Percentiles rank a stretch among this genome's conserved stretches.
phyloP scores from a whole-genome alignment of 1,140 invertebrate species.

The Choristoneura fumiferana region DNA sequence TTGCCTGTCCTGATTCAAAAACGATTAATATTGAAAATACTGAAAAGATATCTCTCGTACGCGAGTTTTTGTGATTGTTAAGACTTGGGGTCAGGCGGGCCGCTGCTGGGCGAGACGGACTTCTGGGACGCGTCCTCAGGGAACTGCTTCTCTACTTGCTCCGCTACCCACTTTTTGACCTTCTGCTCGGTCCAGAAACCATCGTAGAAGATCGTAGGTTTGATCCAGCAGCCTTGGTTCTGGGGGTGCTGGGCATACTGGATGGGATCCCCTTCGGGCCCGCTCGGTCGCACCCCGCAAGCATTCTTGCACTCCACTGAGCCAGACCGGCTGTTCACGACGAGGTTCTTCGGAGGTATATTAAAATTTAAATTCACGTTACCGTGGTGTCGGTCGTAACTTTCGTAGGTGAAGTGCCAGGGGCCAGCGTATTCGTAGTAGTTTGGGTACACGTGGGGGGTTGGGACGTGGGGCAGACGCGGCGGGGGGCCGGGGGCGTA shows the following conservation, averaged over 20 bases:
- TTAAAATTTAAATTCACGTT: constrained; percentile 70
- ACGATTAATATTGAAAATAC: background rate
- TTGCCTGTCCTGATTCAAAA: too few relatives aligned
- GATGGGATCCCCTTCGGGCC: constrained; percentile 36
- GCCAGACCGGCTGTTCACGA: constrained; percentile 50
- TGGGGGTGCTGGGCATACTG: constrained; percentile 37
- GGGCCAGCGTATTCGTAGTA: constrained; percentile 64
- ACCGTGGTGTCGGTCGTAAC: constrained; percentile 51
- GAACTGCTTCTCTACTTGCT: constrained; percentile 72
- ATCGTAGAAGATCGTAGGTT: constrained; percentile 75
- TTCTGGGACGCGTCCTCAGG: constrained; percentile 44
- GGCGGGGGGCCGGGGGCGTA: constrained; percentile 42
- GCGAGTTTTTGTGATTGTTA: constrained; percentile 25
- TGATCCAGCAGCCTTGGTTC: constrained; percentile 69
- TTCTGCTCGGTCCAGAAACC: constrained; percentile 78
- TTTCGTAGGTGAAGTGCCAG: constrained; percentile 70
- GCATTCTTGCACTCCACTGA: constrained; percentile 49
- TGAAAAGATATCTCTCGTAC: constrained; percentile 1
- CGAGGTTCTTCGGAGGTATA: constrained; percentile 63
- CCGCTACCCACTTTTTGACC: constrained; percentile 75
- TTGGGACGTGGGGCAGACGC: constrained; percentile 34
- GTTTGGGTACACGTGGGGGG: constrained; percentile 51
- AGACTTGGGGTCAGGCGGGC: constrained; percentile 42
- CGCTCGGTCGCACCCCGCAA: constrained; percentile 30
- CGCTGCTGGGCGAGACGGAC: constrained; percentile 28